A percentile compares a stretch with the other conserved stretches of the same genome.
Conservation (phyloP, 64 coral and sea anemone species). For the Stylophora pistillata region DNA sequence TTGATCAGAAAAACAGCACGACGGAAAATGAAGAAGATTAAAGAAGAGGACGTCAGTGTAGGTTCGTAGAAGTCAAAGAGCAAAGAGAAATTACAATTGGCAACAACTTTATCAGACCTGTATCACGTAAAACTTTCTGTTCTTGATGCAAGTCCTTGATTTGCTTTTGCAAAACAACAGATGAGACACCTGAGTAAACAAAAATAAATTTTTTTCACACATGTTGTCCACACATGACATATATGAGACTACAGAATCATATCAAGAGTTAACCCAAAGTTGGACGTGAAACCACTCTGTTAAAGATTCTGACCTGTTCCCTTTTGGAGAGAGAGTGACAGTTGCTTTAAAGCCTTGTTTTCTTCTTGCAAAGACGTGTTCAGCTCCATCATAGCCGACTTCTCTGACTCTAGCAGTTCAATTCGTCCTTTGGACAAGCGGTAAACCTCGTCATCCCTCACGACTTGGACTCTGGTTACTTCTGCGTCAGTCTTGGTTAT, state of each 20-base stretch:
- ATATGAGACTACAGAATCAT: no score
- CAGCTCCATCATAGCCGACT: constrained; percentile 67
- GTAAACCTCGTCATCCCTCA: constrained; percentile 44
- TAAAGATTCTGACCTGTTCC: constrained; percentile 14
- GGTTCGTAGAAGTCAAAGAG: no score
- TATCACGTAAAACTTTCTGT: constrained; percentile 71
- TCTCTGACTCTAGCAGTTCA: constrained; percentile 71
- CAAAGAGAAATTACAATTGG: neutral
- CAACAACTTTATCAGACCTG: constrained; percentile 39
- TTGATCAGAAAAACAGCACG: no score
- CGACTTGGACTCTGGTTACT: constrained; percentile 19
- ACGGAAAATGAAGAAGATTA: no score
- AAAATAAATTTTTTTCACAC: neutral
- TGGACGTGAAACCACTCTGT: no score
- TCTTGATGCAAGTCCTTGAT: constrained; percentile 93
- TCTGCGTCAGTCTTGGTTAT: constrained; percentile 24
- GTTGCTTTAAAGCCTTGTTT: constrained; percentile 88
- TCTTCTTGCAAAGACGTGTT: constrained; percentile 87
- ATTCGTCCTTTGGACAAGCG: constrained; percentile 62
- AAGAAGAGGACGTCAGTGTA: no score
- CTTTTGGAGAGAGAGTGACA: constrained; percentile 73
- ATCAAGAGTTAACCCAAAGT: no score
- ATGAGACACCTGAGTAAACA: constrained; percentile 53
- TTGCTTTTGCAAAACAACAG: constrained; percentile 75
- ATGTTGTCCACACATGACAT: no score